Conservation (phyloP, 2,888 invertebrate species). For the Andrena camellia region DNA sequence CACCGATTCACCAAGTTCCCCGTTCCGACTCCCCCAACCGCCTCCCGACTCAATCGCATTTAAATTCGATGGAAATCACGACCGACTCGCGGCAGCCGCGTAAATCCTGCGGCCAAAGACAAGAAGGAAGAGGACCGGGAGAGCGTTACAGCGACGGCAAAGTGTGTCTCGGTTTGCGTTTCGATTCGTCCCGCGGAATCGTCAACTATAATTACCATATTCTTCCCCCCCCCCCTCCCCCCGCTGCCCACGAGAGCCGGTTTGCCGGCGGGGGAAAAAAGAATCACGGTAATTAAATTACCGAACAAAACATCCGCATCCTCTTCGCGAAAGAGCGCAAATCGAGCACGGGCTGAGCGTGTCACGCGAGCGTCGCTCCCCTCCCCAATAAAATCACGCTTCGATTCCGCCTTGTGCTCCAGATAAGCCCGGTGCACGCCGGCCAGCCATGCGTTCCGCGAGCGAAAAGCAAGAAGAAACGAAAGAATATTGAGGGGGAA, state of each 20-base stretch:
- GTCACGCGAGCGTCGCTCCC: constrained; percentile 47
- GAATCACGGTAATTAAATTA: constrained; percentile 58
- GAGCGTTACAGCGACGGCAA: neutral
- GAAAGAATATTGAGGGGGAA: neutral
- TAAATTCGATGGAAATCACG: neutral
- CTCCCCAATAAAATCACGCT: constrained; percentile 47
- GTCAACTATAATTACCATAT: constrained; percentile 50
- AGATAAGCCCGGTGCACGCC: constrained; percentile 33
- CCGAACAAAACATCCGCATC: constrained; percentile 59
- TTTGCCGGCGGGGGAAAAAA: constrained; percentile 26
- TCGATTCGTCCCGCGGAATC: constrained; percentile 35
- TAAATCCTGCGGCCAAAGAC: neutral
- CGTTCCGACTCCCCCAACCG: neutral
- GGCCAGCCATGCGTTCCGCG: neutral
- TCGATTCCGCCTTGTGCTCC: constrained; percentile 57
- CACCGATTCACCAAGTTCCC: neutral
- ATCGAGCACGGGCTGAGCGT: constrained; percentile 27
- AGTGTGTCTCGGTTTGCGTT: neutral
- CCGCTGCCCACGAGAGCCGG: constrained; percentile 46
- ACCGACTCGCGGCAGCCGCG: neutral
- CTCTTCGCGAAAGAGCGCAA: constrained; percentile 29
- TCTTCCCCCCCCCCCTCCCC: constrained; percentile 47
- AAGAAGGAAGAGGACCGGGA: neutral
- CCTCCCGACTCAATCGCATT: neutral
- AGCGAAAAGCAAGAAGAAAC: neutral